Evolutionary conservation across 1,140 invertebrate genomes (phyloP).

Genomic region (Melipona quadrifasciata): DNA sequence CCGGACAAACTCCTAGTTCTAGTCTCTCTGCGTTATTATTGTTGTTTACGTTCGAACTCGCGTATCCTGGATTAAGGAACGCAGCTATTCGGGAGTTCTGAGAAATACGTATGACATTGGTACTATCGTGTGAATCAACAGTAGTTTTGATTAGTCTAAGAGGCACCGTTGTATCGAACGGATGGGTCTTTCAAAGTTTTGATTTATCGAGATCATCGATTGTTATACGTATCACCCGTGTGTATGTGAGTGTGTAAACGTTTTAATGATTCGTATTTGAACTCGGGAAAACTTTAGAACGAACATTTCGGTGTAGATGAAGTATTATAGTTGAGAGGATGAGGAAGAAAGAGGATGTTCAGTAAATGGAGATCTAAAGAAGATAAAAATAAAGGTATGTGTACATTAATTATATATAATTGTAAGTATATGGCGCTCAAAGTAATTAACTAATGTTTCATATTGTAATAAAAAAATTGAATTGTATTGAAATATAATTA

Average conservation of each 20-base stretch:
- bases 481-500: too few relatives aligned
- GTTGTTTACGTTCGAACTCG: slow-evolving; percentile 15
- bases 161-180: neutral
- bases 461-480: too few relatives aligned
- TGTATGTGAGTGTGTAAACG: too few relatives aligned
- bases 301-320: neutral
- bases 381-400: neutral
- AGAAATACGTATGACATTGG: slow-evolving; percentile 65
- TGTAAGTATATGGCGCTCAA: neutral
- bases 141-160: neutral
- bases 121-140: slow-evolving; percentile 38
- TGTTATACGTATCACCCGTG: neutral
- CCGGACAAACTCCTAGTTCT: slow-evolving; percentile 13
- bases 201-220: neutral
- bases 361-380: too few relatives aligned
- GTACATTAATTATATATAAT: neutral
- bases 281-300: too few relatives aligned
- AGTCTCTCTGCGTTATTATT: slow-evolving; percentile 39
- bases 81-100: slow-evolving; percentile 59
- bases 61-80: slow-evolving; percentile 27
- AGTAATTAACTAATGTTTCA: neutral
- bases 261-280: neutral
- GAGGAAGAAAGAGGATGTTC: too few relatives aligned
- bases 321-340: neutral
- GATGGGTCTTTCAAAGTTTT: neutral